phyloP scores from a whole-genome alignment of 2,888 invertebrate genomes.

The Papilio demoleus region DNA sequence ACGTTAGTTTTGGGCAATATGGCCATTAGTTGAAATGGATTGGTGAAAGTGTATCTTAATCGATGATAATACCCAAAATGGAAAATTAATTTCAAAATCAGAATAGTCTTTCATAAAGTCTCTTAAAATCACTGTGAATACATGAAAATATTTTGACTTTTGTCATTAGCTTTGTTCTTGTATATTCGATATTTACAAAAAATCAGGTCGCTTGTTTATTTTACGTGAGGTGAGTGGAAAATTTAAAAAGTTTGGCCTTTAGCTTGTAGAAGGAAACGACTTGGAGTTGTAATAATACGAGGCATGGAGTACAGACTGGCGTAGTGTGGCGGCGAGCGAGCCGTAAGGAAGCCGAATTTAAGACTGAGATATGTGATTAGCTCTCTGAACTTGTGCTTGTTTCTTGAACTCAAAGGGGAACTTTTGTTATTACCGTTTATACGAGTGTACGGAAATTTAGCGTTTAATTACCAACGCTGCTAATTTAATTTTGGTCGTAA shows the following conservation, averaged over 20 bases:
- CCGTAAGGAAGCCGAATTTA: slow-evolving; percentile 45
- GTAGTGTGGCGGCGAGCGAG: slow-evolving; percentile 21
- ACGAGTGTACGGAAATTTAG: slow-evolving; percentile 59
- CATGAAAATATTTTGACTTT: background rate
- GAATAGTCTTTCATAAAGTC: too few relatives aligned
- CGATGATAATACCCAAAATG: too few relatives aligned
- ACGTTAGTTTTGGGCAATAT: too few relatives aligned
- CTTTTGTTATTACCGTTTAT: slow-evolving; percentile 70
- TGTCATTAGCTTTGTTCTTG: background rate
- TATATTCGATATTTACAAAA: background rate
- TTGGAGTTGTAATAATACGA: slow-evolving; percentile 41
- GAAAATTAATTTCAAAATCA: too few relatives aligned
- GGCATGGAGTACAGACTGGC: slow-evolving; percentile 11
- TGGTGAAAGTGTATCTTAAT: too few relatives aligned
- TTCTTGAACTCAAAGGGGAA: slow-evolving; percentile 59
- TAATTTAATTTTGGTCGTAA: slow-evolving; percentile 51
- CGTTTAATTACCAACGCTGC: slow-evolving; percentile 66
- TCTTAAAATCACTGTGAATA: background rate
- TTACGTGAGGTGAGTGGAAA: slow-evolving; percentile 39
- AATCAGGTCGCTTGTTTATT: slow-evolving; percentile 29
- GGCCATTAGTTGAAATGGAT: too few relatives aligned
- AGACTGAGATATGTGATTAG: slow-evolving; percentile 62
- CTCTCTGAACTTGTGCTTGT: slow-evolving; percentile 63
- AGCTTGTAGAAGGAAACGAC: slow-evolving; percentile 34
- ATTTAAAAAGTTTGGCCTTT: slow-evolving; percentile 42